Evolutionary conservation across 2,113 vertebrate species (phyloP), one percentile per base, ranked within the genome.

Genomic region (Poeciliopsis retropinna): DNA sequence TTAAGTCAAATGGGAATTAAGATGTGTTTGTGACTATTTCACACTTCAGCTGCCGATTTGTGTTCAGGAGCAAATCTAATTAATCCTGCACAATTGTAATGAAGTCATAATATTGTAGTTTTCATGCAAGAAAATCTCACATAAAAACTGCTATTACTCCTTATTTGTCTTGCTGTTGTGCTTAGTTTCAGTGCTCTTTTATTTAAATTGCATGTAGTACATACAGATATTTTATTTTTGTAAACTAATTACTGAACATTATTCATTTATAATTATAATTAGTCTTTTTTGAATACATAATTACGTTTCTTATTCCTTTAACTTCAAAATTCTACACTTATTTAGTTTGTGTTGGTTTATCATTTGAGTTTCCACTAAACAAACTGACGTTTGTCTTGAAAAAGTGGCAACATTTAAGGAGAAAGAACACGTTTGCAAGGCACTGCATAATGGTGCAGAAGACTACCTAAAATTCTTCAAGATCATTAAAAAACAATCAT

Each of bases 31-130:
- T 76, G 70, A 84, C 64, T 88, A 63, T 90, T 88, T 87, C 86
- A 87, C 86, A 81, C 88, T 87, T 54, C 73, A 91, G 86, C 83
- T 87, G 88, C 64, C 76, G 41, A 70, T 51, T 73, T 17, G 1
- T 85, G 87, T 75, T 70, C 64, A 79, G 70, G 62, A 87, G 63
- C 61, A 64, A 72, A 86, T 41, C 65, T 78, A 73, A 87, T 86
- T 87, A 79, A 82, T 76, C 78, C 72, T 65, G 39, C 74, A 69
- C 65, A 63, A 67, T 76, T 30, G 67, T 67, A 82, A 83, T 71
- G 29, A 84, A 67, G 70, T 84, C 86, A 60, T 73, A 61, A 75
- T 68, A 51, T 62, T 14, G 6, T 60, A 11, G 37, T 77, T 76
- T 83, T 85, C 74, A 67, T 64, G 47, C 73, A 80, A 85, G 15